These are phyloP conservation scores for Malacoctenus gilli DNA, from an alignment of 2,797 vertebrate species.

Conservation along the genomic window DNA sequence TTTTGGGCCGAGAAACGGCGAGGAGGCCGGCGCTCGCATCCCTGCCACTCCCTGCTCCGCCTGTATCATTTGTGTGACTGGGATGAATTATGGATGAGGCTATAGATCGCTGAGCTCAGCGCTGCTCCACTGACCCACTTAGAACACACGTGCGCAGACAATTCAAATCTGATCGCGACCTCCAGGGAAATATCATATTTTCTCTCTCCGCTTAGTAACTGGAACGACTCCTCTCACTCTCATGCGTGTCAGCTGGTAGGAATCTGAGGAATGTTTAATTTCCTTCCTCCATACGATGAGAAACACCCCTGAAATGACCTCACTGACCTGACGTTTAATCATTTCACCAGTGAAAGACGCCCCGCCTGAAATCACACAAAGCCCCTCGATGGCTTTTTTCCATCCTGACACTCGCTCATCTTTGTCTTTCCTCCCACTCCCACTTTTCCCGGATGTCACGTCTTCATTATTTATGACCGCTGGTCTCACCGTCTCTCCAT, in stretches of 20 bases:
- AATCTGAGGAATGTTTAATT: slow-evolving; percentile 26
- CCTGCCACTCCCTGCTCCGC: slow-evolving; percentile 69
- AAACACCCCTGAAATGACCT: neutral
- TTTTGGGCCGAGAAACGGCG: slow-evolving; percentile 10
- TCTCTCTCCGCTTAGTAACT: slow-evolving; percentile 43
- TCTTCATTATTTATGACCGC: slow-evolving; percentile 11
- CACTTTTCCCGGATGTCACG: slow-evolving; percentile 10
- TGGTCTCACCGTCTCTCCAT: slow-evolving; percentile 9
- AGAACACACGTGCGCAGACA: slow-evolving; percentile 47
- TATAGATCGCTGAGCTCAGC: slow-evolving; percentile 75
- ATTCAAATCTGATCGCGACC: slow-evolving; percentile 58
- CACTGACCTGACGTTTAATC: neutral
- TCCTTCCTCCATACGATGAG: neutral
- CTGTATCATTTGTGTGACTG: slow-evolving; percentile 58
- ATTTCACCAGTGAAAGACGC: slow-evolving; percentile 5
- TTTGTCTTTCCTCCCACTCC: slow-evolving; percentile 9
- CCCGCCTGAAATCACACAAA: neutral
- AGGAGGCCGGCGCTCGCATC: slow-evolving; percentile 37
- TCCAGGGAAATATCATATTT: slow-evolving; percentile 54
- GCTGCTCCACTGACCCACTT: slow-evolving; percentile 79
- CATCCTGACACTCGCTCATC: neutral
- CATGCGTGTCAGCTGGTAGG: slow-evolving; percentile 27
- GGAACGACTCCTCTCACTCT: slow-evolving; percentile 26
- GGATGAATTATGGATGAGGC: slow-evolving; percentile 78
- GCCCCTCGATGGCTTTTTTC: no score